Percentiles rank a stretch among this genome's conserved stretches.
These are phyloP conservation scores for Eulimnadia texana DNA, from an alignment of 1,140 invertebrate genomes.

Conservation along the genomic window DNA sequence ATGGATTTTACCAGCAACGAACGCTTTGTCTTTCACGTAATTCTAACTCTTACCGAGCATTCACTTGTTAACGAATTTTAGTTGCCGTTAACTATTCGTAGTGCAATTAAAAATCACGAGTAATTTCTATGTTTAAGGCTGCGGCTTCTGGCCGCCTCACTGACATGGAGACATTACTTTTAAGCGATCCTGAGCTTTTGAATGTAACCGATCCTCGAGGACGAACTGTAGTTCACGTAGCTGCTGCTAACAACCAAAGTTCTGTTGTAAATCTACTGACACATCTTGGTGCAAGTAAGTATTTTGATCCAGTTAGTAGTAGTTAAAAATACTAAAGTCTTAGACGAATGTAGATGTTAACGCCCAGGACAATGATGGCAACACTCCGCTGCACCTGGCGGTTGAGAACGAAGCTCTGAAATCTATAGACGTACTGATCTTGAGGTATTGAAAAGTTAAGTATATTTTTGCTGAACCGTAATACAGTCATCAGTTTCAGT, in stretches of 20 bases:
- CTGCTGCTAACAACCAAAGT: constrained; percentile 53
- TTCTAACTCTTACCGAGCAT: no score
- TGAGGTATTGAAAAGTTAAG: constrained; percentile 41
- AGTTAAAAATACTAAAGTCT: constrained; percentile 4
- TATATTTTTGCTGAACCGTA: not conserved
- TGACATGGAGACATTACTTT: not conserved
- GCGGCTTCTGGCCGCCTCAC: no score
- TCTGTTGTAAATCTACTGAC: constrained; percentile 59
- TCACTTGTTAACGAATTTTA: no score
- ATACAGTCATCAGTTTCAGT: constrained; percentile 28
- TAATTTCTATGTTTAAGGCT: no score
- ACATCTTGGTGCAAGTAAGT: constrained; percentile 50
- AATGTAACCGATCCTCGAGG: constrained; percentile 32
- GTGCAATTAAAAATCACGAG: no score
- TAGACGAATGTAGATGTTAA: constrained; percentile 68
- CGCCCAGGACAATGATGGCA: constrained; percentile 52
- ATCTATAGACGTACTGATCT: constrained; percentile 52
- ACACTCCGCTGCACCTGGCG: constrained; percentile 67
- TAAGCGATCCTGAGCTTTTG: not conserved
- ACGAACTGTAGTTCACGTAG: constrained; percentile 57
- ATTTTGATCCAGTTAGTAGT: no score
- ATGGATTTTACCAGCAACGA: no score
- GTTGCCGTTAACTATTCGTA: no score
- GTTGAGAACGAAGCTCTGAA: constrained; percentile 53
- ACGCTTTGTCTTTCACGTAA: no score